Evolutionary conservation across 1,140 invertebrate species (phyloP), one percentile per base, ranked within the genome.

Genomic region (Bombus difficillimus): DNA sequence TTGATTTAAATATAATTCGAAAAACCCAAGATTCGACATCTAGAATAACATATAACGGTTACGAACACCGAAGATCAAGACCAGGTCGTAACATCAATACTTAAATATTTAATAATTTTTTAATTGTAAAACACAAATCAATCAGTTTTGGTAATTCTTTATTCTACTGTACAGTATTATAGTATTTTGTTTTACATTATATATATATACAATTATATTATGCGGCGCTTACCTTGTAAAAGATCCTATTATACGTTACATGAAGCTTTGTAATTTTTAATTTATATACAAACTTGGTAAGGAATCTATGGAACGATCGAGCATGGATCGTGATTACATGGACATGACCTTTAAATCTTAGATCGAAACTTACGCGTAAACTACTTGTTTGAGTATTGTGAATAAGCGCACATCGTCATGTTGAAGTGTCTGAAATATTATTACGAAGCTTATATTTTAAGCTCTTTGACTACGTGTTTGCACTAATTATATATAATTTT

Each of bases 141-240:
- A 62, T 78, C 37, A 41, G 66, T 79, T 88, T 90, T 80, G 80
- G 81, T 86, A 66, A 76, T 86, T 37, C 53, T 90, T 88, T 89
- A 85, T 88, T 89, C 90, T 91, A 91, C 86, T 90, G 89, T 92
- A 91, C 89, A 92, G 86, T 87, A 68, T 82, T 83, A 73, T 81
- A 72, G 74, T 73, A 81, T 86, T 37, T 71, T 75, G 83, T 86
- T 88, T 91, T 88, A 88, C 86, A 72, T 47, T 86, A 85, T 85
- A 71, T 86, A 88, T 87, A 89, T 86, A 91, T 88, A 91, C 87
- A 90, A 72, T 81, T 76, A 87, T 75, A 28, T 87, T 83, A 77
- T 71, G 59, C 18, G 74, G 66, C 37, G 53, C 43, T 86, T 41
- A 74, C 68, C 81, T 89, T 85, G 86, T 86, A 91, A 90, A 88